Evolutionary conservation across 2,888 invertebrate species (phyloP), one percentile per base, ranked within the genome.

Genomic region (Campoplex nolae): DNA sequence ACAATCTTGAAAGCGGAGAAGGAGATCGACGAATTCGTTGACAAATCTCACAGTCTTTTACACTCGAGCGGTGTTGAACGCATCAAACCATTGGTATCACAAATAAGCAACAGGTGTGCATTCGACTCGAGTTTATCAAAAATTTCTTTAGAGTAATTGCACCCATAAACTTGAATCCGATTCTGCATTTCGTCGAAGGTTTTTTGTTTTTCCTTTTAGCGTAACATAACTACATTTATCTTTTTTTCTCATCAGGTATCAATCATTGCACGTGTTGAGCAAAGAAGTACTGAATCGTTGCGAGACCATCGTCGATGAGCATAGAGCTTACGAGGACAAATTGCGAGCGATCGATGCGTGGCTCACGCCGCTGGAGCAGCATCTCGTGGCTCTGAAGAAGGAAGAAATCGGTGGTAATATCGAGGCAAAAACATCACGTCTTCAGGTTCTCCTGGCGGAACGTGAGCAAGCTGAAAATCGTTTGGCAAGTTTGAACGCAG

Each of bases 281-380:
- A 98, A 98, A 94, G 98, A 98, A 93, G 97, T 97, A 0, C 96
- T 98, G 6, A 97, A 97, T 91, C 97, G 97, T 88, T 98, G 97
- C 97, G 97, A 97, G 90, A 96, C 96, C 91, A 95, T 98, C 81
- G 97, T 97, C 0, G 97, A 97, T 75, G 98, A 98, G 91, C 98
- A 98, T 92, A 96, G 96, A 82, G 96, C 96, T 90, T 98, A 97
- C 92, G 96, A 96, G 79, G 97, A 97, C 84, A 97, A 97, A 92
- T 95, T 97, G 65, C 96, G 96, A 82, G 97, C 97, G 91, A 97
- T 97, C 18, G 96, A 96, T 76, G 95, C 96, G 45, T 98, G 98
- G 98, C 93, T 99, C 42, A 95, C 96, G 76, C 97, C 97, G 0
- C 95, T 98, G 79, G 98, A 98, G 94, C 95, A 96, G 91, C 96